phyloP scores from a whole-genome alignment of 2,888 invertebrate species.

The Drosophila quinaria region DNA sequence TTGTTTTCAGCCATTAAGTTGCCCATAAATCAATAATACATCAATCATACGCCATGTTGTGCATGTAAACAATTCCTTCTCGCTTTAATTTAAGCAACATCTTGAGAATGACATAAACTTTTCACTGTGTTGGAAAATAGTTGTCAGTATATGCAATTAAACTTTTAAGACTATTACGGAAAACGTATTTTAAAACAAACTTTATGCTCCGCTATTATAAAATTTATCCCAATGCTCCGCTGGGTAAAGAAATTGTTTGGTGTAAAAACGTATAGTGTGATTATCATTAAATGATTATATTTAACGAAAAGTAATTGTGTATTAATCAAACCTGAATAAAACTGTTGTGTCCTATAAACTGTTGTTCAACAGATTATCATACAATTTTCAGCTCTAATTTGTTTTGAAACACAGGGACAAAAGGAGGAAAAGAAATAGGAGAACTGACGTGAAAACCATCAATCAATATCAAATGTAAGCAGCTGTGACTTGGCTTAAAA shows the following conservation, averaged over 20 bases:
- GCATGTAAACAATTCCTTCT: neutral
- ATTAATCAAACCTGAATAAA: neutral
- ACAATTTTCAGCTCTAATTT: constrained; percentile 18
- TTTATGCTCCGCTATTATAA: neutral
- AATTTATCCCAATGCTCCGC: neutral
- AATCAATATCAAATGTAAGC: constrained; percentile 51
- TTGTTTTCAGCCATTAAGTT: constrained; percentile 12
- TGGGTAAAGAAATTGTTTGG: neutral
- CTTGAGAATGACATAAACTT: constrained; percentile 11
- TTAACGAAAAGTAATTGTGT: neutral
- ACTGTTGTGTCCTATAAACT: neutral
- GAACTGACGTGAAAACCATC: constrained; percentile 32
- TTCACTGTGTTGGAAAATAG: neutral
- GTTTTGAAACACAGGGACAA: neutral
- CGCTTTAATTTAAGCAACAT: neutral
- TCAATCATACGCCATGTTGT: constrained; percentile 52
- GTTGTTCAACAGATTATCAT: constrained; percentile 21
- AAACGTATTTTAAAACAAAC: constrained; percentile 8
- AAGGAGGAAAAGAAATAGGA: neutral
- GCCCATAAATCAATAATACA: constrained; percentile 41
- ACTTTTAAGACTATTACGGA: neutral
- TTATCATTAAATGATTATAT: constrained; percentile 1
- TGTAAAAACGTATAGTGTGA: neutral
- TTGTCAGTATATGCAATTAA: constrained; percentile 2
- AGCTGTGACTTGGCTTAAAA: constrained; percentile 44